Evolutionary conservation across 2,113 vertebrate species (phyloP).

Genomic region (Ifrita kowaldi): DNA sequence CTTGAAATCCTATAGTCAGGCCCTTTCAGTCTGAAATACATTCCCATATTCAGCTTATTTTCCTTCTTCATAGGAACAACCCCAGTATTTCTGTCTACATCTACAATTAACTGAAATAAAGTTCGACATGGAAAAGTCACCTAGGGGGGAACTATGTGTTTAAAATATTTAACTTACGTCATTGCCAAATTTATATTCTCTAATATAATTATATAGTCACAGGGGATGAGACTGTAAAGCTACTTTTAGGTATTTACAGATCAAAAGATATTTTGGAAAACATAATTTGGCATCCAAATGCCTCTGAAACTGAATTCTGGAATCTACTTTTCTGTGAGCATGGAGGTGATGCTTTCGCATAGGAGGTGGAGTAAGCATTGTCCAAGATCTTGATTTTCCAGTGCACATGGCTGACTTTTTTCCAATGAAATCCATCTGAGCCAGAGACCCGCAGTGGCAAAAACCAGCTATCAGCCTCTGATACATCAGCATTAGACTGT

Average conservation of each 20-base stretch:
- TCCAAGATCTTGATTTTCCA: background rate
- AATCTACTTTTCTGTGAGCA: background rate
- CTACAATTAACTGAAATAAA: slow-evolving; percentile 37
- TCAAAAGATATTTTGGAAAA: background rate
- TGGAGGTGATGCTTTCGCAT: background rate
- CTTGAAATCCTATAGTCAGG: background rate
- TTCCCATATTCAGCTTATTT: background rate
- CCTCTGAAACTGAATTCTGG: background rate
- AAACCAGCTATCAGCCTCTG: background rate
- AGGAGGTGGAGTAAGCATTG: background rate
- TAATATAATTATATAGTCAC: background rate
- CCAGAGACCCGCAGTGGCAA: background rate
- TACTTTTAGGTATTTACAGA: background rate
- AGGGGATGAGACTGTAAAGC: background rate
- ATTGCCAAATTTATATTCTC: background rate
- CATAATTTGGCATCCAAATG: background rate
- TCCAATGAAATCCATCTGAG: background rate
- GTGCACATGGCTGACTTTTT: background rate
- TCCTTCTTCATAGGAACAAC: background rate
- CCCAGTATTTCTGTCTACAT: slow-evolving; percentile 4
- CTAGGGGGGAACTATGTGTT: background rate
- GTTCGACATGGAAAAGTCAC: slow-evolving; percentile 6
- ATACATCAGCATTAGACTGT: background rate
- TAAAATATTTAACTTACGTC: background rate
- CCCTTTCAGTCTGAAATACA: background rate